Evolutionary conservation across 2,888 invertebrate species (phyloP).

Genomic region (Seira sanloemensis): DNA sequence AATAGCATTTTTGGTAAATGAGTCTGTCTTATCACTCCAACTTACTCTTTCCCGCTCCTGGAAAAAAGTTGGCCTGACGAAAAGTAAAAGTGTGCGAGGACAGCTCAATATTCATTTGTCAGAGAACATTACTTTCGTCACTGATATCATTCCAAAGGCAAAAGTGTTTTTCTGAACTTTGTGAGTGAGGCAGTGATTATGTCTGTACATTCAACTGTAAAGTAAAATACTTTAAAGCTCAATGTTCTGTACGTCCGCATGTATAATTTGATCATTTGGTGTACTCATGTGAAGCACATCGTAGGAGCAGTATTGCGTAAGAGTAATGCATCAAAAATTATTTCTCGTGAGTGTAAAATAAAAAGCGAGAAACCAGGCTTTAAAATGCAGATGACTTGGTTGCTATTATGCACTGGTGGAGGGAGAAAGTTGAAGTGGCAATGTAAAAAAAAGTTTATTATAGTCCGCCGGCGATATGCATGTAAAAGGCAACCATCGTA

Average conservation of each 20-base stretch:
- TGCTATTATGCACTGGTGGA: too few species aligned
- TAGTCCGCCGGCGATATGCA: too few species aligned
- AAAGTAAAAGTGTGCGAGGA: conserved; percentile 61
- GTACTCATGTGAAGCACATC: neutral
- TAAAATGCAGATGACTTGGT: too few species aligned
- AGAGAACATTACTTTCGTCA: conserved; percentile 72
- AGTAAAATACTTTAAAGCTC: conserved; percentile 47
- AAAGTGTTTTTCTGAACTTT: neutral
- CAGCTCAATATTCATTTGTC: conserved; percentile 72
- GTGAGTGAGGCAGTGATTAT: too few species aligned
- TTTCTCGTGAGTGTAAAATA: neutral
- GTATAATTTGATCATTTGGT: conserved; percentile 34
- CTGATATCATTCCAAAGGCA: neutral
- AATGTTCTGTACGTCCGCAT: conserved; percentile 51
- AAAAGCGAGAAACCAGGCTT: too few species aligned
- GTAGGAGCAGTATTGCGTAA: conserved; percentile 14
- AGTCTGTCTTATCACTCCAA: neutral
- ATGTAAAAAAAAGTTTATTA: too few species aligned
- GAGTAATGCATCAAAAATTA: neutral
- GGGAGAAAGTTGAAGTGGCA: too few species aligned
- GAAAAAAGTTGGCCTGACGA: conserved; percentile 44
- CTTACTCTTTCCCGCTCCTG: conserved; percentile 18
- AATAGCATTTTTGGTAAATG: conserved; percentile 35
- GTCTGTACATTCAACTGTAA: conserved; percentile 22
- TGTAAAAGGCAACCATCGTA: too few species aligned